Evolutionary conservation across 2,113 vertebrate genomes (phyloP).

Genomic region (Benitochromis conjunctus): DNA sequence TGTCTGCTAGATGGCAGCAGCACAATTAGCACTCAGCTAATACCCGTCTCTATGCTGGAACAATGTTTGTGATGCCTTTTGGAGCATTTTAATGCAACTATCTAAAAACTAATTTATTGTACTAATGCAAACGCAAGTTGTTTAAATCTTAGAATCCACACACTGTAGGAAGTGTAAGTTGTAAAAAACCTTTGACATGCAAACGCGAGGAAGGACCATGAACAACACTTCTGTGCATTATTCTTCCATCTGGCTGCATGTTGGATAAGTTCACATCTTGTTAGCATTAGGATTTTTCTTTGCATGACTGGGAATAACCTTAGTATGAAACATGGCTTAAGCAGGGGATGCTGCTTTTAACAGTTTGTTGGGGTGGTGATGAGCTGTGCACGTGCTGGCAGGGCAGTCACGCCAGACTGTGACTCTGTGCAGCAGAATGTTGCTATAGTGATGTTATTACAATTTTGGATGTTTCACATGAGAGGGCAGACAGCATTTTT

Average conservation of each 20-base stretch:
- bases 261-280: not conserved
- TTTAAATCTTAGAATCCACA: not conserved
- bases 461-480: conserved; percentile 58
- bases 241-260: not conserved
- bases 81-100: not conserved
- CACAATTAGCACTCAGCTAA: not conserved
- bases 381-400: conserved; percentile 13
- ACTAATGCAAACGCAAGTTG: too few relatives aligned
- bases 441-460: conserved; percentile 43
- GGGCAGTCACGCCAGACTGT: not conserved
- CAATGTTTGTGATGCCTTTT: not conserved
- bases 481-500: conserved; percentile 23
- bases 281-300: not conserved
- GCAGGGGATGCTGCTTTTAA: not conserved
- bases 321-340: not conserved
- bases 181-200: not conserved
- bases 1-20: not conserved
- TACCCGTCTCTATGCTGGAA: not conserved
- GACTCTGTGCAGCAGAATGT: conserved; percentile 1
- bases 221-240: not conserved
- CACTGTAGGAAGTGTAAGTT: not conserved
- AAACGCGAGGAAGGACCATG: not conserved
- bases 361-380: not conserved
- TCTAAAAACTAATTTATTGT: not conserved
- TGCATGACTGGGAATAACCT: not conserved